Percentiles rank a stretch among this genome's conserved stretches.
phyloP scores from a whole-genome alignment of 2,797 vertebrate species.

The Cirrhinus molitorella region DNA sequence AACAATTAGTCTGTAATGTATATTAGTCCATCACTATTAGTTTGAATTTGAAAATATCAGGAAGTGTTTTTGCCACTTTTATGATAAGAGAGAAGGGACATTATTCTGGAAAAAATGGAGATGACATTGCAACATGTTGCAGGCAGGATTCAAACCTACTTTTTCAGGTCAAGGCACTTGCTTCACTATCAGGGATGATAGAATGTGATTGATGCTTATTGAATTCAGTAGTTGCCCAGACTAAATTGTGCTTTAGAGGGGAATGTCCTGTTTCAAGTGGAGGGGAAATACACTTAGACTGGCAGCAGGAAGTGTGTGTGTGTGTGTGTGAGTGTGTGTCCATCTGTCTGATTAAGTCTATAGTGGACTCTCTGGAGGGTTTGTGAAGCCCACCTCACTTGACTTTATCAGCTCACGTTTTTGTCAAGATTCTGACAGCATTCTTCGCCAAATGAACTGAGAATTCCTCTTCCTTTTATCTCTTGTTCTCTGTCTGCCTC shows the following conservation, averaged over 20 bases:
- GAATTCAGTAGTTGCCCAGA: background rate
- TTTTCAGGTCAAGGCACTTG: background rate
- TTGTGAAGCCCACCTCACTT: slow-evolving; percentile 51
- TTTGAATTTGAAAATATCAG: background rate
- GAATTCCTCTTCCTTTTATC: background rate
- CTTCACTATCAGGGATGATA: slow-evolving; percentile 4
- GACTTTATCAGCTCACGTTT: slow-evolving; percentile 55
- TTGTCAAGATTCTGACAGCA: slow-evolving; percentile 44
- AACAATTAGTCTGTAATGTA: background rate
- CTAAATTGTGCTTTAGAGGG: slow-evolving; percentile 27
- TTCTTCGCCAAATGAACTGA: slow-evolving; percentile 27
- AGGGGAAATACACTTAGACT: slow-evolving; percentile 42
- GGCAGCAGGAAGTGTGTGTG: slow-evolving; percentile 34
- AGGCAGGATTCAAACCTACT: slow-evolving; percentile 9
- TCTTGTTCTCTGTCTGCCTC: background rate
- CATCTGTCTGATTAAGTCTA: slow-evolving; percentile 55
- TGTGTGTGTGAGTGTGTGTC: slow-evolving; percentile 10
- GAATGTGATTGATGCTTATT: slow-evolving; percentile 19
- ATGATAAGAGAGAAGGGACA: background rate
- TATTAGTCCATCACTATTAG: background rate
- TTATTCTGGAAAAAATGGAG: background rate
- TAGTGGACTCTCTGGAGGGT: slow-evolving; percentile 51
- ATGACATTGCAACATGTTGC: background rate
- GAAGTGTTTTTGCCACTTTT: too few relatives aligned
- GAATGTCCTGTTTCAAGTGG: slow-evolving; percentile 36